Evolutionary conservation across 2,888 invertebrate species (phyloP).

Genomic region (Xestia c-nigrum): DNA sequence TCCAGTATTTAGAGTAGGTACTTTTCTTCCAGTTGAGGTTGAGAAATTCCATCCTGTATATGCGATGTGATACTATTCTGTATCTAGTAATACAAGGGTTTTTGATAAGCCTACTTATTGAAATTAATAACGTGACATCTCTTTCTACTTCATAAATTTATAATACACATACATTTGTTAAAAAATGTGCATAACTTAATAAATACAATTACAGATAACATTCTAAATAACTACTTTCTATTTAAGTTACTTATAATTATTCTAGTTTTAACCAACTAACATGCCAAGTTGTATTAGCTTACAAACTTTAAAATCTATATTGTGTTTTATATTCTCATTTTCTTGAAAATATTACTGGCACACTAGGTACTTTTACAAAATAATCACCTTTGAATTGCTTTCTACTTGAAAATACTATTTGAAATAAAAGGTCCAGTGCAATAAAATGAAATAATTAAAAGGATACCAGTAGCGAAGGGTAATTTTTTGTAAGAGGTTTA

Average conservation of each 20-base stretch:
- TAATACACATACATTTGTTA: not conserved
- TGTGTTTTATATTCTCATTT: not conserved
- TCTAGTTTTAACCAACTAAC: not conserved
- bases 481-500: too few relatives aligned
- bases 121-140: not conserved
- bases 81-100: not conserved
- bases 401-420: not conserved
- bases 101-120: accelerated
- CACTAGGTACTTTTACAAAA: not conserved
- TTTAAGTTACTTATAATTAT: not conserved
- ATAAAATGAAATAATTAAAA: not conserved
- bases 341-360: not conserved
- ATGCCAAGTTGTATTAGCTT: not conserved
- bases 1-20: too few relatives aligned
- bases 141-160: not conserved
- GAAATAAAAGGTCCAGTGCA: not conserved
- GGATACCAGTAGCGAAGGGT: not conserved
- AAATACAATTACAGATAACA: not conserved
- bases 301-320: not conserved
- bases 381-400: not conserved
- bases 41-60: not conserved
- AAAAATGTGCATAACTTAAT: not conserved
- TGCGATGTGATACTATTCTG: not conserved
- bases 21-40: too few relatives aligned
- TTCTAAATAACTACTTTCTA: not conserved